These are phyloP conservation scores for Caenorhabditis sp. DNA, from an alignment of 2,888 invertebrate genomes.

Conservation along the genomic window DNA sequence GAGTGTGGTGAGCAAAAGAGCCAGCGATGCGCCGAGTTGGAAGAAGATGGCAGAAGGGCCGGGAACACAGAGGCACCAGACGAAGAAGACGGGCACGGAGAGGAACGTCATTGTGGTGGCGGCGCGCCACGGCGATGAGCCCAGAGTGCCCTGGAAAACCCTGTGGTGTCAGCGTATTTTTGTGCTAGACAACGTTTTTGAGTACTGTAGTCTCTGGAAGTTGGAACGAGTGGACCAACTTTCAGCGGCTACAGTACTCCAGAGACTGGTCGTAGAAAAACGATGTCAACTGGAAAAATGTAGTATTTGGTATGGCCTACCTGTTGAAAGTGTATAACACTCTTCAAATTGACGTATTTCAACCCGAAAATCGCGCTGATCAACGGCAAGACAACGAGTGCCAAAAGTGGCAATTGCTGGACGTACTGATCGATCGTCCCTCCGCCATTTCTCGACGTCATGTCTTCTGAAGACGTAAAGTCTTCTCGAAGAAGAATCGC, in stretches of 20 bases:
- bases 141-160: conserved; percentile 61
- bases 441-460: conserved; percentile 21
- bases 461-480: conserved; percentile 54
- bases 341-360: conserved; percentile 57
- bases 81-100: conserved; percentile 59
- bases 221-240: too few species aligned
- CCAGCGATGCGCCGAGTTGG: conserved; percentile 58
- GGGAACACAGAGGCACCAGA: conserved; percentile 60
- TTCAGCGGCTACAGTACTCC: too few species aligned
- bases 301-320: background rate
- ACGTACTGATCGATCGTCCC: conserved; percentile 42
- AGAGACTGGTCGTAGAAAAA: background rate
- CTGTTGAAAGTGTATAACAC: conserved; percentile 64
- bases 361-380: conserved; percentile 58
- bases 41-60: conserved; percentile 58
- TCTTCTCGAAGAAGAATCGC: conserved; percentile 29
- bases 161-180: background rate
- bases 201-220: background rate
- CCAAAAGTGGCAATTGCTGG: conserved; percentile 58
- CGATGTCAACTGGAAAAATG: background rate
- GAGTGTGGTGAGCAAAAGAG: conserved; percentile 55
- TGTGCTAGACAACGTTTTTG: background rate
- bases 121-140: conserved; percentile 67
- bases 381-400: conserved; percentile 60
- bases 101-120: conserved; percentile 64